Evolutionary conservation across 2,888 invertebrate genomes (phyloP).

Genomic region (Drosophila rubida): DNA sequence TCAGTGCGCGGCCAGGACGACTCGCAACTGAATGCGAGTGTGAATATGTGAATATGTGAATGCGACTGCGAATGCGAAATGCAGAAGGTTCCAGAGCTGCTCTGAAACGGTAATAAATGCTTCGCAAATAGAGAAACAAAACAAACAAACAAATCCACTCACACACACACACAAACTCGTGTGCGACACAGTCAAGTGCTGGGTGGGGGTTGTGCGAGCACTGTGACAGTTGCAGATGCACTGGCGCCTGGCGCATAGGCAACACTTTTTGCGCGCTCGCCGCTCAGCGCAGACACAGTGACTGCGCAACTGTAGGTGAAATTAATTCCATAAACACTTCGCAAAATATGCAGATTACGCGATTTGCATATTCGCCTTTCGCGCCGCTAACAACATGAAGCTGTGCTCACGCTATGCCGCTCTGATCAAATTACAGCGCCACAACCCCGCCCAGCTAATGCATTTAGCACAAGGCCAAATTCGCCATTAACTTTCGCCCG

Average conservation of each 20-base stretch:
- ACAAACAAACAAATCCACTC: constrained; percentile 13
- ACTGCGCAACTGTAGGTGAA: constrained; percentile 19
- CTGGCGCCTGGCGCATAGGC: constrained; percentile 51
- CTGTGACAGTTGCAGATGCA: background rate
- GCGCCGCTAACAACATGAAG: too few relatives aligned
- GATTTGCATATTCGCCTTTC: too few relatives aligned
- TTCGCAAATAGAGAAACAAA: constrained; percentile 62
- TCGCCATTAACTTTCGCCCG: too few relatives aligned
- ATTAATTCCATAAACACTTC: too few relatives aligned
- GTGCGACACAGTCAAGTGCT: constrained; percentile 4
- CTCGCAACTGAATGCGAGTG: constrained; percentile 8
- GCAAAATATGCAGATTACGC: too few relatives aligned
- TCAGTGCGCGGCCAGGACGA: constrained; percentile 23
- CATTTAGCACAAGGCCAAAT: too few relatives aligned
- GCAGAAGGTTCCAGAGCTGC: constrained; percentile 32
- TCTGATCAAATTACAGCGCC: background rate
- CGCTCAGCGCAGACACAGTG: constrained; percentile 30
- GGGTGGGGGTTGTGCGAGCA: constrained; percentile 15
- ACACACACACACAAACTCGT: constrained; percentile 8
- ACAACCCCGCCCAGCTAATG: too few relatives aligned
- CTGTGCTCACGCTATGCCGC: too few relatives aligned
- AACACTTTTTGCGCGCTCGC: constrained; percentile 16
- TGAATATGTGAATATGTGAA: background rate
- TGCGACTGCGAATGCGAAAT: constrained; percentile 20
- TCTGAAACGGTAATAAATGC: constrained; percentile 68